These are phyloP conservation scores for Rhinella marina DNA, from an alignment of 2,797 vertebrate genomes.

Conservation along the genomic window DNA sequence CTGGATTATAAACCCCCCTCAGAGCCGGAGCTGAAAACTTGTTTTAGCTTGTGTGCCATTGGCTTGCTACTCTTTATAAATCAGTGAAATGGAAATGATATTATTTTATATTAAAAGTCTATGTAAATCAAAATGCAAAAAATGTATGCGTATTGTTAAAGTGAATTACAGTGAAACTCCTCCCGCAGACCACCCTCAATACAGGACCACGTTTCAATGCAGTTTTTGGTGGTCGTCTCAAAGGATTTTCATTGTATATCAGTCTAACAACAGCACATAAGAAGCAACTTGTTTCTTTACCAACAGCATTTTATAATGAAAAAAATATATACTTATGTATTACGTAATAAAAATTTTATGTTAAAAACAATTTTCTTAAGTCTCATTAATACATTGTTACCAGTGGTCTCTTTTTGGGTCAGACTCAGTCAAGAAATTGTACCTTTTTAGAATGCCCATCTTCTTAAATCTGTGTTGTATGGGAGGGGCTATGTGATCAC, in stretches of 20 bases:
- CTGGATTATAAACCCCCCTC: conserved; percentile 1
- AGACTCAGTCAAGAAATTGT: background rate
- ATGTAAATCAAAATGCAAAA: background rate
- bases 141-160: conserved; percentile 27
- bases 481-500: background rate
- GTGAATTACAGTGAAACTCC: background rate
- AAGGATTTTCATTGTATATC: background rate
- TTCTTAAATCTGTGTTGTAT: background rate
- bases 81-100: background rate
- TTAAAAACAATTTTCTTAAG: background rate
- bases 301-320: conserved; percentile 14
- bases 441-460: background rate
- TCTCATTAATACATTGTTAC: background rate
- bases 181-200: no score
- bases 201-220: no score
- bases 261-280: background rate
- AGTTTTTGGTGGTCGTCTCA: no score
- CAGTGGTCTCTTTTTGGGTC: background rate
- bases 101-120: conserved; percentile 15
- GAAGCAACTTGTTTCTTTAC: conserved; percentile 12
- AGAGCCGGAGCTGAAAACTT: background rate
- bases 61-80: background rate
- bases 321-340: conserved; percentile 32
- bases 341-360: conserved; percentile 24
- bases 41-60: conserved; percentile 13